A percentile compares a stretch with the other conserved stretches of the same genome.
These are phyloP conservation scores for Drosophila serrata DNA, from an alignment of 1,140 invertebrate species.

Conservation along the genomic window DNA sequence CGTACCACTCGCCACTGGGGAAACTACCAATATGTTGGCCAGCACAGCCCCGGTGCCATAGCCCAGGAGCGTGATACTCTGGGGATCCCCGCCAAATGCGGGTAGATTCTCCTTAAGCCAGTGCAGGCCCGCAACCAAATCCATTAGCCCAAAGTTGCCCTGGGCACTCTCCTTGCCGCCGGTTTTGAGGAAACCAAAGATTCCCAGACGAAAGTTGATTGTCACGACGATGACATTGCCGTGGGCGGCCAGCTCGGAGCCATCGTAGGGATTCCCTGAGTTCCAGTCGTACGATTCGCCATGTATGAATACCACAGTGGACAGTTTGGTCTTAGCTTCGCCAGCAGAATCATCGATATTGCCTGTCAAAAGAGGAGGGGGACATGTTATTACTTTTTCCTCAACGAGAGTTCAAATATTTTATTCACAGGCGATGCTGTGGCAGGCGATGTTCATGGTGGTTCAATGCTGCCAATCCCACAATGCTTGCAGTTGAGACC, in stretches of 20 bases:
- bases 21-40: conserved; percentile 97
- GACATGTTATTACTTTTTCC: too few relatives aligned
- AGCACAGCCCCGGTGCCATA: conserved; percentile 97
- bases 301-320: conserved; percentile 95
- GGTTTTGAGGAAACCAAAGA: conserved; percentile 97
- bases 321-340: conserved; percentile 83
- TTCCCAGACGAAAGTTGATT: conserved; percentile 98
- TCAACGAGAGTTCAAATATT: background rate
- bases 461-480: conserved; percentile 90
- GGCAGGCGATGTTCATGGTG: conserved; percentile 6
- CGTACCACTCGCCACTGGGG: conserved; percentile 95
- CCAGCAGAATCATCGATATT: conserved; percentile 36
- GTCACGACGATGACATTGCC: conserved; percentile 98
- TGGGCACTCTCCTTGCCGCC: conserved; percentile 93
- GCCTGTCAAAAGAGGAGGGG: background rate
- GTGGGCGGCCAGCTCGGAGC: conserved; percentile 94
- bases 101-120: conserved; percentile 96
- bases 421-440: background rate
- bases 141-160: conserved; percentile 98
- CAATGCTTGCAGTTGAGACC: conserved; percentile 93
- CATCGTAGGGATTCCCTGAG: conserved; percentile 97
- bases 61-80: conserved; percentile 95
- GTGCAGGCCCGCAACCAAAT: conserved; percentile 96
- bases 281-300: conserved; percentile 98
- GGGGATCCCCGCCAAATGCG: conserved; percentile 95